Evolutionary conservation across 2,113 vertebrate species (phyloP).

Genomic region (Salminus brasiliensis): DNA sequence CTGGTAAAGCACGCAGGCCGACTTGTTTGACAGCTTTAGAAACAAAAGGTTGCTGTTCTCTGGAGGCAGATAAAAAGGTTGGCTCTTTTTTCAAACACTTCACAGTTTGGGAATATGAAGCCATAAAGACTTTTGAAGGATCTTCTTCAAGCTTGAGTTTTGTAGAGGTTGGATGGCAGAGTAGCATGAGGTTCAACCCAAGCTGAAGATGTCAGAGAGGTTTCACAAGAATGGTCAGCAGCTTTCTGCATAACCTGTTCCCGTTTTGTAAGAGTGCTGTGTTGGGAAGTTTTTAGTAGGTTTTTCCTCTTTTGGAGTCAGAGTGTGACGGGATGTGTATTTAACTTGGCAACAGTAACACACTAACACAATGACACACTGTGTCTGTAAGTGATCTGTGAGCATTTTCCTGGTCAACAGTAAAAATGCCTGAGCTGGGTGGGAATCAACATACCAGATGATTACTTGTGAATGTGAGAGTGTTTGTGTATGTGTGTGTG

Average conservation of each 20-base stretch:
- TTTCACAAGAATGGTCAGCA: neutral
- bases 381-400: neutral
- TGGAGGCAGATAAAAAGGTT: slow-evolving; percentile 52
- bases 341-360: neutral
- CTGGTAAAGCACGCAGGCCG: slow-evolving; percentile 63
- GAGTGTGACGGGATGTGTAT: too few relatives aligned
- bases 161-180: neutral
- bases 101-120: neutral
- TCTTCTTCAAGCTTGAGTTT: neutral
- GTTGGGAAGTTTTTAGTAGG: neutral
- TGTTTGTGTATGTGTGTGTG: too few relatives aligned
- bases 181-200: neutral
- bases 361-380: neutral
- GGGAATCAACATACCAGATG: neutral
- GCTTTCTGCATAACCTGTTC: neutral
- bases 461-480: too few relatives aligned
- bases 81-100: slow-evolving; percentile 48
- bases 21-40: slow-evolving; percentile 70
- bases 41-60: slow-evolving; percentile 52
- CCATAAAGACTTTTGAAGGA: slow-evolving; percentile 5
- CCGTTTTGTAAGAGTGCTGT: neutral
- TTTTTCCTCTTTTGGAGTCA: neutral
- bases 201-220: neutral
- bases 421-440: neutral
- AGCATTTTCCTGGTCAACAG: slow-evolving; percentile 12